These are phyloP conservation scores for Drosophila nr. perissopoda DNA, from an alignment of 2,888 invertebrate genomes.

Conservation along the genomic window DNA sequence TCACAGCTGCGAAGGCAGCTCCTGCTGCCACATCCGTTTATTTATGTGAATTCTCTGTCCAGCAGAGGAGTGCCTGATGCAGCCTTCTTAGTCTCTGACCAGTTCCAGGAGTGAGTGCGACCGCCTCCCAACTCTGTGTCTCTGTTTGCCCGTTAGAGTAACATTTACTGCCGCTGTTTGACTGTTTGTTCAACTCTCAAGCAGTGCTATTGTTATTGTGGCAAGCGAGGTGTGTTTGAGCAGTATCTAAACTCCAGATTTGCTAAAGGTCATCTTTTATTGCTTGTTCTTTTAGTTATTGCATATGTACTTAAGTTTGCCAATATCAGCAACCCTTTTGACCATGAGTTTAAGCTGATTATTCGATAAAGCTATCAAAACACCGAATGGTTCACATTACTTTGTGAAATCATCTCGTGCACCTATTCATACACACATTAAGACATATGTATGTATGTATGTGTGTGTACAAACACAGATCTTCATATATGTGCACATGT, in stretches of 20 bases:
- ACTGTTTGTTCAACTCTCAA: conserved; percentile 56
- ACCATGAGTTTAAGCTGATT: background rate
- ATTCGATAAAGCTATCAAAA: background rate
- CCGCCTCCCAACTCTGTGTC: background rate
- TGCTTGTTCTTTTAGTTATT: background rate
- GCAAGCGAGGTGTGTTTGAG: conserved; percentile 19
- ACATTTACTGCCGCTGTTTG: conserved; percentile 36
- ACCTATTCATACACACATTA: background rate
- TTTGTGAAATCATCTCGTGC: conserved; percentile 10
- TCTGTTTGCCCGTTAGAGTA: conserved; percentile 29
- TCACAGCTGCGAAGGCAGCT: conserved; percentile 23
- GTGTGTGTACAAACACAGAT: background rate
- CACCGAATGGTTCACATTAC: background rate
- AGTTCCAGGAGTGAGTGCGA: background rate
- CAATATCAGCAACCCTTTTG: background rate
- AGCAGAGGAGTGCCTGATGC: conserved; percentile 14
- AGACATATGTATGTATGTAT: background rate
- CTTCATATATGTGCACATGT: conserved; percentile 21
- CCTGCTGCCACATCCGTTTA: conserved; percentile 54
- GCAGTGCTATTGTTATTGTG: conserved; percentile 34
- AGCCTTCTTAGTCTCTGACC: background rate
- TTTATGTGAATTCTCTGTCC: conserved; percentile 61
- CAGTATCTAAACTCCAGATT: background rate
- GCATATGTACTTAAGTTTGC: background rate
- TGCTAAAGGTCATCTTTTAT: background rate